Evolutionary conservation across 1,140 invertebrate genomes (phyloP).

Genomic region (Drosophila serrata): DNA sequence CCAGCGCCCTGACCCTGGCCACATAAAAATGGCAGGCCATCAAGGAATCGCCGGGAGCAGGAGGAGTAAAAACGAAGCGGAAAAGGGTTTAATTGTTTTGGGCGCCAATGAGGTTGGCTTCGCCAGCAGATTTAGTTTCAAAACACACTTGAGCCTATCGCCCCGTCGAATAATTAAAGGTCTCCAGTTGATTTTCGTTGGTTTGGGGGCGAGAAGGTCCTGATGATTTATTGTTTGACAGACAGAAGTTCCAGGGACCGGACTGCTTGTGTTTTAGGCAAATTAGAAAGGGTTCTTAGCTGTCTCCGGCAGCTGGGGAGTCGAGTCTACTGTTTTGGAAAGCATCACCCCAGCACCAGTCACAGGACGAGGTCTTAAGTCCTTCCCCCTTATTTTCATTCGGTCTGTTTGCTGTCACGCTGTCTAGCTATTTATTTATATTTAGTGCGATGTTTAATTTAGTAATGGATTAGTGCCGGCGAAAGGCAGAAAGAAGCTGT

Average conservation of each 20-base stretch:
- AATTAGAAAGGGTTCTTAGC: conserved; percentile 78
- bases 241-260: conserved; percentile 61
- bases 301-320: conserved; percentile 46
- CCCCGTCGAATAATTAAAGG: conserved; percentile 68
- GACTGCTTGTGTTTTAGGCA: conserved; percentile 60
- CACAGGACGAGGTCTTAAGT: neutral
- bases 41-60: conserved; percentile 37
- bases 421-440: conserved; percentile 83
- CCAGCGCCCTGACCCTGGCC: conserved; percentile 32
- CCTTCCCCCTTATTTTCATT: conserved; percentile 22
- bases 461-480: conserved; percentile 76
- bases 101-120: conserved; percentile 49
- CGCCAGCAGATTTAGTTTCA: conserved; percentile 74
- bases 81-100: conserved; percentile 82
- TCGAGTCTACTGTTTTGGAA: conserved; percentile 25
- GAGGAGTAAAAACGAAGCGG: conserved; percentile 23
- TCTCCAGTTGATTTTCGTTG: conserved; percentile 14
- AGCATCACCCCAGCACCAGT: conserved; percentile 14
- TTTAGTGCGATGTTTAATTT: conserved; percentile 82
- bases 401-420: conserved; percentile 76
- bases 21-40: conserved; percentile 72
- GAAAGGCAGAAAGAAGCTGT: conserved; percentile 34
- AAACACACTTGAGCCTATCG: conserved; percentile 78
- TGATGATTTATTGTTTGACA: conserved; percentile 79
- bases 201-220: conserved; percentile 7